Evolutionary conservation across 1,140 invertebrate genomes (phyloP).

Genomic region (Pachypsylla venusta): DNA sequence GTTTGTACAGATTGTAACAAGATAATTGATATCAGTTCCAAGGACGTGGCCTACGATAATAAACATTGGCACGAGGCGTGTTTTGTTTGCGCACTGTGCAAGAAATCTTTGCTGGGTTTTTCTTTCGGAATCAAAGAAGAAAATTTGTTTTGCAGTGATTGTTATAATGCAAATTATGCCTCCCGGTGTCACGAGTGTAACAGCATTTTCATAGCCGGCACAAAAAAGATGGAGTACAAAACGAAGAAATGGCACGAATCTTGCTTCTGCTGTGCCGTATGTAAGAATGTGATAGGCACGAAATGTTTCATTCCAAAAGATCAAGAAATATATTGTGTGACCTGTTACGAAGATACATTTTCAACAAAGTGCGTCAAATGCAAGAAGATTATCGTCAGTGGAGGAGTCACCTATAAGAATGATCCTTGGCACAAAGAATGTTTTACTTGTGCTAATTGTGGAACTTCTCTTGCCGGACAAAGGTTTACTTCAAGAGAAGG

Average conservation of each 20-base stretch:
- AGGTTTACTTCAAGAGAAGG: constrained; percentile 97
- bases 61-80: constrained; percentile 66
- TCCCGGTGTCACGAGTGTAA: background rate
- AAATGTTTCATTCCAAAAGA: constrained; percentile 98
- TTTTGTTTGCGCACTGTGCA: constrained; percentile 69
- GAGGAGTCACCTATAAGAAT: constrained; percentile 98
- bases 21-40: background rate
- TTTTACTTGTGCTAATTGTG: constrained; percentile 96
- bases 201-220: constrained; percentile 46
- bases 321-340: constrained; percentile 95
- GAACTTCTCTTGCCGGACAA: constrained; percentile 86
- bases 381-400: constrained; percentile 96
- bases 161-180: background rate
- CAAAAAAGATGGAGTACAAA: constrained; percentile 99
- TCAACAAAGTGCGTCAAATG: constrained; percentile 96
- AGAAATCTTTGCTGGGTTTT: constrained; percentile 23
- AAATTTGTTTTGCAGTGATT: background rate
- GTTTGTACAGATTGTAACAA: background rate
- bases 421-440: constrained; percentile 98
- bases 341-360: constrained; percentile 98
- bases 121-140: background rate
- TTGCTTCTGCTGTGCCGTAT: constrained; percentile 96
- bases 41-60: background rate
- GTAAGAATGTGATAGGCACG: constrained; percentile 94
- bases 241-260: constrained; percentile 99